These are phyloP conservation scores for Pogonognathellus flavescens DNA, from an alignment of 1,140 invertebrate genomes.

Conservation along the genomic window DNA sequence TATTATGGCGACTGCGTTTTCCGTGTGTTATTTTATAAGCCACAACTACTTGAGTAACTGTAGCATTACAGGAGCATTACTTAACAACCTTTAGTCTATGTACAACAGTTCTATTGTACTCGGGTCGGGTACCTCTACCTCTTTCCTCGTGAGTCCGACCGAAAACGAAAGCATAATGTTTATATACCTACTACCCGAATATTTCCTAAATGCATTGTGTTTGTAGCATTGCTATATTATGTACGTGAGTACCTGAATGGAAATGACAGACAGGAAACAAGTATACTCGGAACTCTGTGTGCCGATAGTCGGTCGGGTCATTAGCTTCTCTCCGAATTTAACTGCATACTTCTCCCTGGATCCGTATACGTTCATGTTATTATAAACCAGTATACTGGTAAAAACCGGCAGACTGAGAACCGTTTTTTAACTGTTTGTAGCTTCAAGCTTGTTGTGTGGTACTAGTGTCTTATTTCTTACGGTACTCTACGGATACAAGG, in stretches of 20 bases:
- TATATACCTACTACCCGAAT: too few relatives aligned
- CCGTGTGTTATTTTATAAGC: background rate
- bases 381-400: background rate
- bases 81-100: background rate
- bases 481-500: too few relatives aligned
- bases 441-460: too few relatives aligned
- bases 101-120: background rate
- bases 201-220: too few relatives aligned
- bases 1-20: slow-evolving; percentile 43
- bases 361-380: background rate
- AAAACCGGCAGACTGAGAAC: background rate
- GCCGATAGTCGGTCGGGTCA: slow-evolving; percentile 39
- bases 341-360: background rate
- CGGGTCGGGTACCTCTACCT: background rate
- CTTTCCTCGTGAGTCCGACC: background rate
- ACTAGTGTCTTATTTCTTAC: too few relatives aligned
- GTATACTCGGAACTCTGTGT: slow-evolving; percentile 19
- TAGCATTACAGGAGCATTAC: background rate
- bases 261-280: slow-evolving; percentile 22
- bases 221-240: background rate
- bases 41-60: background rate
- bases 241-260: background rate
- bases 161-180: background rate
- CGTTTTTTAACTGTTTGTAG: slow-evolving; percentile 4
- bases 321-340: slow-evolving; percentile 33